phyloP scores from a whole-genome alignment of 2,888 invertebrate species.

The Ptychoptera albimana region DNA sequence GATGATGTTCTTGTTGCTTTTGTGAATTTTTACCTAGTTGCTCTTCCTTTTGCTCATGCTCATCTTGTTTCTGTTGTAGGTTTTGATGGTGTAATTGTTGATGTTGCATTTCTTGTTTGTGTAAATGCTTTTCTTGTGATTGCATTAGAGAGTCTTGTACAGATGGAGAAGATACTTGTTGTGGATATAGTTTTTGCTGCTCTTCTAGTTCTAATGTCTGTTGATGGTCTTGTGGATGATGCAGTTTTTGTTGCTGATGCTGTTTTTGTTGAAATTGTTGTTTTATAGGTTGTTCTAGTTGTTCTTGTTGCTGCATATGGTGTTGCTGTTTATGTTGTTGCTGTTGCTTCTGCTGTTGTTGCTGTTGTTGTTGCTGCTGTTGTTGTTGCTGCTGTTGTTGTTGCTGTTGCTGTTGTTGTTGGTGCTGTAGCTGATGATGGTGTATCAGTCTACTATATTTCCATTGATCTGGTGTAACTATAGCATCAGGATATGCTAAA shows the following conservation, averaged over 20 bases:
- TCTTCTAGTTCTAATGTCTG: slow-evolving; percentile 4
- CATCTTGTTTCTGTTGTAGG: slow-evolving; percentile 7
- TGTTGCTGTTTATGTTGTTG: slow-evolving; percentile 20
- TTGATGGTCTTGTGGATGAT: too few species aligned
- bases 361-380: slow-evolving; percentile 11
- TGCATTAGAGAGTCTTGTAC: slow-evolving; percentile 6
- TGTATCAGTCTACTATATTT: slow-evolving; percentile 31
- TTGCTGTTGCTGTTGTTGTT: slow-evolving; percentile 1
- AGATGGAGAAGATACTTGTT: slow-evolving; percentile 14
- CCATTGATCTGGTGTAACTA: slow-evolving; percentile 37
- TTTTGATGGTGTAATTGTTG: slow-evolving; percentile 14
- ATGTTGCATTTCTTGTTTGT: slow-evolving; percentile 14
- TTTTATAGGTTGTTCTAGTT: slow-evolving; percentile 3
- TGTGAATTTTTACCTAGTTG: slow-evolving; percentile 38
- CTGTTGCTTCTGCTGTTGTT: slow-evolving; percentile 4
- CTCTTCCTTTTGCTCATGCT: slow-evolving; percentile 14
- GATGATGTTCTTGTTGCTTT: slow-evolving; percentile 18
- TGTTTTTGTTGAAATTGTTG: too few species aligned
- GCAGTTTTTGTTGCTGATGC: too few species aligned
- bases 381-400: slow-evolving; percentile 28
- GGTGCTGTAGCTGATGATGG: slow-evolving; percentile 13
- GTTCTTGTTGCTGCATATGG: slow-evolving; percentile 13
- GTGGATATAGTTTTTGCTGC: slow-evolving; percentile 12
- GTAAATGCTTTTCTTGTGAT: slow-evolving; percentile 5
- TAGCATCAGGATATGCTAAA: slow-evolving; percentile 23